These are phyloP conservation scores for Tupiocoris notatus DNA, from an alignment of 2,888 invertebrate genomes.

Conservation along the genomic window DNA sequence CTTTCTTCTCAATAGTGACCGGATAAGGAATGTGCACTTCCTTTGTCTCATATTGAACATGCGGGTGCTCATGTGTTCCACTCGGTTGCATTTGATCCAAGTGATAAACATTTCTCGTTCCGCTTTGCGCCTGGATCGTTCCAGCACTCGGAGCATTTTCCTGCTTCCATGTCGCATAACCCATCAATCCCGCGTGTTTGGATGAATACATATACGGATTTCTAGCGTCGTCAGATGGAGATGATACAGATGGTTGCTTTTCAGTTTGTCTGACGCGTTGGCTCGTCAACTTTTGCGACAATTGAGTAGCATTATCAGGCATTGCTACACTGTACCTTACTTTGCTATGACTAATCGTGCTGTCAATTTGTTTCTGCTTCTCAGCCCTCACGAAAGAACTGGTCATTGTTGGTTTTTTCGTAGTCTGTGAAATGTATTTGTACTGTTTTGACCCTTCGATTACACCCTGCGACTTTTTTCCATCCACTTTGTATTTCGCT, in stretches of 20 bases:
- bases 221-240: neutral
- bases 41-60: conserved; percentile 29
- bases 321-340: neutral
- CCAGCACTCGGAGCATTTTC: no score
- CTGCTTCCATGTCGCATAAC: neutral
- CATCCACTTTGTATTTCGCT: neutral
- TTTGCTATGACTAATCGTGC: neutral
- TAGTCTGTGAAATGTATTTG: neutral
- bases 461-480: neutral
- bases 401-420: no score
- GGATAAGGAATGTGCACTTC: conserved; percentile 40
- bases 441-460: neutral
- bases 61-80: neutral
- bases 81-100: conserved; percentile 12
- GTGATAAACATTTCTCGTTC: conserved; percentile 6
- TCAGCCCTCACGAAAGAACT: no score
- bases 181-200: neutral
- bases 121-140: neutral
- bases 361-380: neutral
- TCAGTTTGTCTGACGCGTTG: neutral
- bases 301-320: neutral
- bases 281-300: neutral
- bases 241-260: neutral
- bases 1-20: conserved; percentile 37
- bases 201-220: neutral